A percentile compares a stretch with the other conserved stretches of the same genome.
phyloP scores from a whole-genome alignment of 2,888 invertebrate genomes.

The Kryphioiulus occultus region DNA sequence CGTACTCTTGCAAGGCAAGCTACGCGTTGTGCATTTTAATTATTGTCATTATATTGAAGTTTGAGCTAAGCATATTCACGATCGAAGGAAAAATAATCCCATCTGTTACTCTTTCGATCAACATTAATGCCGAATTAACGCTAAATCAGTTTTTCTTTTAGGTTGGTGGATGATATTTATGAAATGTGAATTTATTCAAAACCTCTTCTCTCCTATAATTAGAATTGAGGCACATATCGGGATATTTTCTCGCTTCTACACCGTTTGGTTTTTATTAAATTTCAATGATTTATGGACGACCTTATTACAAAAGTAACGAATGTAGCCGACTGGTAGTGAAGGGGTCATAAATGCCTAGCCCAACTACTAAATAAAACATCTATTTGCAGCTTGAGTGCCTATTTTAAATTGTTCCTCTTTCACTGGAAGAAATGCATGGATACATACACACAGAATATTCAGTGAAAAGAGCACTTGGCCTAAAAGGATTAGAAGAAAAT shows the following conservation, averaged over 20 bases:
- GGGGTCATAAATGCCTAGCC: constrained; percentile 26
- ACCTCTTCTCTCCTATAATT: neutral
- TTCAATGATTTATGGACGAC: constrained; percentile 2
- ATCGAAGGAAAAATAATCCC: neutral
- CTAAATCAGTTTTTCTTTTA: neutral
- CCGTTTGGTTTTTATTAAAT: constrained; percentile 7
- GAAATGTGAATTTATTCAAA: constrained; percentile 26
- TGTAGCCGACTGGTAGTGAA: constrained; percentile 15
- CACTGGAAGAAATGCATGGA: neutral
- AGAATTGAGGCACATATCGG: neutral
- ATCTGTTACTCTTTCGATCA: constrained; percentile 26
- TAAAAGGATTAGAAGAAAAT: neutral
- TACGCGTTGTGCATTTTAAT: constrained; percentile 1
- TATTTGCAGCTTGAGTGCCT: constrained; percentile 10
- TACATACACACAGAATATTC: neutral
- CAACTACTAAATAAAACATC: constrained; percentile 31
- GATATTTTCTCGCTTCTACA: neutral
- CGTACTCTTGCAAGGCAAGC: neutral
- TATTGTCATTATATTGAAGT: neutral
- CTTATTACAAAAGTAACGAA: neutral
- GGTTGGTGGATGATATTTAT: neutral
- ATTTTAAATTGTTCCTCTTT: neutral
- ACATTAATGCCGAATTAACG: neutral
- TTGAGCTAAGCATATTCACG: neutral
- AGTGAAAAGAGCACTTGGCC: neutral